Evolutionary conservation across 2,888 invertebrate species (phyloP).

Genomic region (Pseudoips prasinana): DNA sequence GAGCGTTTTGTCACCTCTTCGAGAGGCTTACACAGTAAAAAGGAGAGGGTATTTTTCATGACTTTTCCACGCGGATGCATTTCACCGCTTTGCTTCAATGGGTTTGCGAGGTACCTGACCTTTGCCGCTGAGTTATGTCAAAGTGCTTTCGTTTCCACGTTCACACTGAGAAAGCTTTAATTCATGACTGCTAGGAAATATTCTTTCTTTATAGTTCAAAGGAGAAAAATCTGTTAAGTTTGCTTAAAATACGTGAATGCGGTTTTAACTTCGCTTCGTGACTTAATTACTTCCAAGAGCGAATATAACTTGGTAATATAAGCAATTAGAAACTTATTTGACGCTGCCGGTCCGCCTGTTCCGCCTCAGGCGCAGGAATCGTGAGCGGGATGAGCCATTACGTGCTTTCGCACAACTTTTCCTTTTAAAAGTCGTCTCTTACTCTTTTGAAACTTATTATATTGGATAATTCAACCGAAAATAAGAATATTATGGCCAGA

Average conservation of each 20-base stretch:
- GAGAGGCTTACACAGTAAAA: conserved; percentile 56
- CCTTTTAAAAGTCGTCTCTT: conserved; percentile 79
- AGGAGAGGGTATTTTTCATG: conserved; percentile 61
- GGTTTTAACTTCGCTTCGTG: conserved; percentile 69
- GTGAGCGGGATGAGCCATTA: conserved; percentile 80
- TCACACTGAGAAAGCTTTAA: conserved; percentile 36
- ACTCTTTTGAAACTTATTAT: conserved; percentile 79
- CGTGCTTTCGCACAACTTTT: conserved; percentile 78
- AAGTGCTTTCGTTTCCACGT: conserved; percentile 48
- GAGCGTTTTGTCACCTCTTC: conserved; percentile 64
- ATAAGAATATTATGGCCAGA: conserved; percentile 75
- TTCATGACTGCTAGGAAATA: conserved; percentile 34
- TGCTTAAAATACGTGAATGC: conserved; percentile 62
- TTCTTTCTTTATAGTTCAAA: conserved; percentile 25
- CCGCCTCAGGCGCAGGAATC: conserved; percentile 74
- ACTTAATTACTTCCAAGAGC: conserved; percentile 77
- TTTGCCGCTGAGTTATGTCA: conserved; percentile 54
- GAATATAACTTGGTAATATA: conserved; percentile 81
- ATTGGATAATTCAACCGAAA: conserved; percentile 76
- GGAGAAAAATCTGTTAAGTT: conserved; percentile 46
- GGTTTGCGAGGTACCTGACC: conserved; percentile 51
- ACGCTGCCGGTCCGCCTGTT: conserved; percentile 76
- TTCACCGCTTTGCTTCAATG: conserved; percentile 60
- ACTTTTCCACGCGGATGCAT: conserved; percentile 64
- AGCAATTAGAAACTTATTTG: conserved; percentile 82